These are phyloP conservation scores for Micromys minutus DNA, from an alignment of 2,113 vertebrate genomes.

Conservation along the genomic window DNA sequence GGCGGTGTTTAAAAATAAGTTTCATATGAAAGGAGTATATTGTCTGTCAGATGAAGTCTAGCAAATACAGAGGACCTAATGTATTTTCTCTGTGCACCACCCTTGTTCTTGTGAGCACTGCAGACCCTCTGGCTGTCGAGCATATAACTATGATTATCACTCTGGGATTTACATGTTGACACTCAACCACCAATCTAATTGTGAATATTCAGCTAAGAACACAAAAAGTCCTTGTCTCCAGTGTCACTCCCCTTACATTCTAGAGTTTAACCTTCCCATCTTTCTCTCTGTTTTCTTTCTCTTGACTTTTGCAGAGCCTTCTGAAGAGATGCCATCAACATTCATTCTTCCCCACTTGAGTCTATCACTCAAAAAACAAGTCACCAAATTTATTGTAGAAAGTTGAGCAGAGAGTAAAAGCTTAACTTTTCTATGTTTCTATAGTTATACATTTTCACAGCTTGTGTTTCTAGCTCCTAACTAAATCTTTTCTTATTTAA, in stretches of 20 bases:
- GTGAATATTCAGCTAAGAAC: background rate
- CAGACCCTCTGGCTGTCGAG: background rate
- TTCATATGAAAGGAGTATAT: conserved; percentile 25
- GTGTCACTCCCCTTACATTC: background rate
- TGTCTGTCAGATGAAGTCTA: conserved; percentile 30
- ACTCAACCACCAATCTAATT: background rate
- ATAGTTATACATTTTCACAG: background rate
- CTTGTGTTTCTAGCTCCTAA: background rate
- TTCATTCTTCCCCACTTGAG: background rate
- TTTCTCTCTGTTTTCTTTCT: background rate
- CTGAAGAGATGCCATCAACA: background rate
- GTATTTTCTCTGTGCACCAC: conserved; percentile 15
- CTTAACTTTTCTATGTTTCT: background rate
- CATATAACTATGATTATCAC: background rate
- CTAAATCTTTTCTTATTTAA: background rate
- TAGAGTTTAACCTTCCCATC: background rate
- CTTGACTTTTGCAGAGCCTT: background rate
- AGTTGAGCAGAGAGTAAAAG: background rate
- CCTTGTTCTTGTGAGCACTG: background rate
- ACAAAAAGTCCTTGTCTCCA: background rate
- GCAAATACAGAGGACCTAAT: conserved; percentile 16
- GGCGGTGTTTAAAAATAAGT: conserved; percentile 36
- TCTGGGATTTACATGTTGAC: background rate
- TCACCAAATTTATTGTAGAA: background rate
- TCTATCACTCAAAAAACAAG: background rate